Percentiles rank a stretch among this genome's conserved stretches.
Conservation (phyloP, 2,113 vertebrate species). For the Chionomys nivalis region DNA sequence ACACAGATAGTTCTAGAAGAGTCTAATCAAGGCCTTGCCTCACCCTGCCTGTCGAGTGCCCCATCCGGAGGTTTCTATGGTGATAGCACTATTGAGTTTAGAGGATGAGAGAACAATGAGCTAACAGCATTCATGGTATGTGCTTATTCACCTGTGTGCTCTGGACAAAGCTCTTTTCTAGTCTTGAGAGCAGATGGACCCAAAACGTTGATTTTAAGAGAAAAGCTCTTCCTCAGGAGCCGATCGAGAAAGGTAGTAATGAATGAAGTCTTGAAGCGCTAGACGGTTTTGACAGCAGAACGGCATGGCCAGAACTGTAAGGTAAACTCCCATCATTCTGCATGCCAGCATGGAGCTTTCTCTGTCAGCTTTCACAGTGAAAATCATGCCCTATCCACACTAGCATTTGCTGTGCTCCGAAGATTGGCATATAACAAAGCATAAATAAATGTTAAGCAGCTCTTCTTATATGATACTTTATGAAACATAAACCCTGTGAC, state of each 20-base stretch:
- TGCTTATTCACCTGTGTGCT: neutral
- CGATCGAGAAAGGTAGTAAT: neutral
- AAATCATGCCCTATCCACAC: neutral
- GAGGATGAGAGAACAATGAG: neutral
- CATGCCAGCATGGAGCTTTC: neutral
- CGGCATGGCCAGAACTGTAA: neutral
- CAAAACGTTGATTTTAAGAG: slow-evolving; percentile 8
- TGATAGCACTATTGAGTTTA: neutral
- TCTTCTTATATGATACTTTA: neutral
- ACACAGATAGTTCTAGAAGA: neutral
- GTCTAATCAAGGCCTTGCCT: neutral
- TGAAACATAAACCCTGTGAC: neutral
- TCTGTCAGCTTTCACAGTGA: neutral
- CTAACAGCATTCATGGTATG: neutral
- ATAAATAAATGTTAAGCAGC: slow-evolving; percentile 33
- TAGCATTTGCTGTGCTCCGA: neutral
- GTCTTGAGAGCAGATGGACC: neutral
- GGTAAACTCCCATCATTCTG: neutral
- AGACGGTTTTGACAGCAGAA: neutral
- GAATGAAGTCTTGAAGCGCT: neutral
- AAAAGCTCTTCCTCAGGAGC: slow-evolving; percentile 25
- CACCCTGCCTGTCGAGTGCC: neutral
- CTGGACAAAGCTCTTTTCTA: slow-evolving; percentile 36
- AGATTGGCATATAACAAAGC: neutral
- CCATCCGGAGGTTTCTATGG: neutral